A percentile compares a stretch with the other conserved stretches of the same genome.
Conservation (phyloP, 2,888 invertebrate genomes). For the Netelia inedita region DNA sequence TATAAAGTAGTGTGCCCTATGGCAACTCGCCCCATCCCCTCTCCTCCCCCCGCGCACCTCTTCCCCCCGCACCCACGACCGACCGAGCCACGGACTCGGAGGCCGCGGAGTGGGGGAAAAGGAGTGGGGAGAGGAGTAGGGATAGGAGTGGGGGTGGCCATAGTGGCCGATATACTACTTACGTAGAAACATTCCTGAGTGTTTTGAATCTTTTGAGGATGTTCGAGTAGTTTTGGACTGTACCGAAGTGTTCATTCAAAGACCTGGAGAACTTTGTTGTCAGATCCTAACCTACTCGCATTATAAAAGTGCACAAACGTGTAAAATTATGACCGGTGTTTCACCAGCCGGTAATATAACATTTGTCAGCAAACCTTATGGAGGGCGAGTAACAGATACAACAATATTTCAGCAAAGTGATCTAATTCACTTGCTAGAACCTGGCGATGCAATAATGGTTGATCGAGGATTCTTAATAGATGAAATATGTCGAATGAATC, state of each 20-base stretch:
- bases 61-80: too few relatives aligned
- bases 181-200: slow-evolving; percentile 65
- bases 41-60: too few relatives aligned
- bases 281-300: slow-evolving; percentile 62
- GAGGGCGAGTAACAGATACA: slow-evolving; percentile 70
- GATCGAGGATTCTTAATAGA: slow-evolving; percentile 49
- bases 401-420: slow-evolving; percentile 63
- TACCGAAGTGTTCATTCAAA: slow-evolving; percentile 66
- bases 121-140: too few relatives aligned
- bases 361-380: slow-evolving; percentile 66
- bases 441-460: slow-evolving; percentile 67
- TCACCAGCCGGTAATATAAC: slow-evolving; percentile 68
- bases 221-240: slow-evolving; percentile 70
- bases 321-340: slow-evolving; percentile 67
- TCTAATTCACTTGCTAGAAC: slow-evolving; percentile 34
- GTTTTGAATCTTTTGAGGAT: slow-evolving; percentile 68
- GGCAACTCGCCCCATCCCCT: too few relatives aligned
- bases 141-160: too few relatives aligned
- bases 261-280: slow-evolving; percentile 64
- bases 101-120: too few relatives aligned
- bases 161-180: too few relatives aligned
- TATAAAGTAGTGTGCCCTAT: too few relatives aligned
- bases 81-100: too few relatives aligned
- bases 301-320: slow-evolving; percentile 66
- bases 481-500: slow-evolving; percentile 47